Conservation (phyloP, 2,888 invertebrate species). For the Parascotia fuliginaria region DNA sequence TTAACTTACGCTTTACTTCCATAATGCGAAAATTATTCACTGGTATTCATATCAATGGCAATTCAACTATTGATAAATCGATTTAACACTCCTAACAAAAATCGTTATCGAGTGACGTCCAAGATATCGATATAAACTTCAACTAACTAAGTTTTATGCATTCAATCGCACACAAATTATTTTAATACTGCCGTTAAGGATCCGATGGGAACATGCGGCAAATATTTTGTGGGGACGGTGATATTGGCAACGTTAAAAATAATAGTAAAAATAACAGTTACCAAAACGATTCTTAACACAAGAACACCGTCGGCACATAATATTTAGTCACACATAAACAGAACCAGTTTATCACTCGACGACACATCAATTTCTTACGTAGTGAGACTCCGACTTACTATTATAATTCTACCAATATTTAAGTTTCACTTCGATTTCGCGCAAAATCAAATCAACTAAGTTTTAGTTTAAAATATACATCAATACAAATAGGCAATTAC, state of each 20-base stretch:
- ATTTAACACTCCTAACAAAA: constrained; percentile 27
- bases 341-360: constrained; percentile 48
- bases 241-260: constrained; percentile 9
- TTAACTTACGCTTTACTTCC: constrained; percentile 21
- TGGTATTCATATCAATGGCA: constrained; percentile 60
- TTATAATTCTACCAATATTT: constrained; percentile 4
- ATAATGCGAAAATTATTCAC: constrained; percentile 52
- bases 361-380: constrained; percentile 30
- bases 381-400: constrained; percentile 39
- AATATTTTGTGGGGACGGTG: constrained; percentile 50
- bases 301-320: constrained; percentile 5
- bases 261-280: background rate
- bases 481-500: constrained; percentile 31
- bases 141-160: constrained; percentile 59
- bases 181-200: constrained; percentile 78
- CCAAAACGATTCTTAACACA: background rate
- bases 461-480: constrained; percentile 18
- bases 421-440: constrained; percentile 4
- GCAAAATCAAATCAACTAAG: constrained; percentile 2
- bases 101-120: constrained; percentile 41
- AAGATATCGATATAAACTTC: constrained; percentile 13
- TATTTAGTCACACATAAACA: constrained; percentile 39
- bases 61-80: constrained; percentile 41
- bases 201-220: constrained; percentile 50
- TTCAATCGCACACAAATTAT: constrained; percentile 65